These are phyloP conservation scores for Argyresthia albistria DNA, from an alignment of 2,888 invertebrate species.

Conservation along the genomic window DNA sequence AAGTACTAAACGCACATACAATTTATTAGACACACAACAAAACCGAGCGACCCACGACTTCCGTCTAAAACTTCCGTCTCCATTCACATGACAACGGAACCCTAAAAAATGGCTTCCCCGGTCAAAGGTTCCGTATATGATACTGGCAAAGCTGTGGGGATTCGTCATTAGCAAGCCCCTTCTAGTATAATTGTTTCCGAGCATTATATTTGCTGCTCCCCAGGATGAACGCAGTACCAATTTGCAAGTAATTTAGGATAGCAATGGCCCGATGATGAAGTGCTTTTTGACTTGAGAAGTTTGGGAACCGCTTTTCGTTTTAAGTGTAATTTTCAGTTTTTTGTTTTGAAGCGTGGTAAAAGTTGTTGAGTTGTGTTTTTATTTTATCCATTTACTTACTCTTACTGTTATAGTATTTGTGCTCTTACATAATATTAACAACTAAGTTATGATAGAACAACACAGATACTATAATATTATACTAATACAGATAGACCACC, in stretches of 20 bases:
- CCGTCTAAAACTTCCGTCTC: conserved; percentile 2
- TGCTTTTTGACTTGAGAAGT: too few species aligned
- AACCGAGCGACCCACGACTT: background rate
- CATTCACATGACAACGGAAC: background rate
- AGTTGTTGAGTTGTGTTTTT: too few species aligned
- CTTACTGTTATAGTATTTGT: too few species aligned
- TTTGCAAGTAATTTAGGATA: conserved; percentile 44
- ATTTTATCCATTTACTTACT: too few species aligned
- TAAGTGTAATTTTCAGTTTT: too few species aligned
- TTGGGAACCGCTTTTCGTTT: too few species aligned
- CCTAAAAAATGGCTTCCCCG: conserved; percentile 6
- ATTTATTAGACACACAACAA: background rate
- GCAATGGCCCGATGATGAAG: conserved; percentile 10
- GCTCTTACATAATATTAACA: too few species aligned
- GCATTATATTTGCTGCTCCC: conserved; percentile 1
- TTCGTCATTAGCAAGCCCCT: conserved; percentile 31
- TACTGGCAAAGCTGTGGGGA: conserved; percentile 12
- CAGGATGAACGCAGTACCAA: conserved; percentile 27
- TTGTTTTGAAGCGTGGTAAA: too few species aligned
- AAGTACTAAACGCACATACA: too few species aligned
- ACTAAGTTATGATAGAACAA: too few species aligned
- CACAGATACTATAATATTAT: too few species aligned
- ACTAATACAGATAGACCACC: too few species aligned
- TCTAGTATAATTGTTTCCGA: conserved; percentile 44
- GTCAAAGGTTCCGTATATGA: conserved; percentile 15